Conservation (phyloP, 2,797 vertebrate species). For the Buceros bicornis region DNA sequence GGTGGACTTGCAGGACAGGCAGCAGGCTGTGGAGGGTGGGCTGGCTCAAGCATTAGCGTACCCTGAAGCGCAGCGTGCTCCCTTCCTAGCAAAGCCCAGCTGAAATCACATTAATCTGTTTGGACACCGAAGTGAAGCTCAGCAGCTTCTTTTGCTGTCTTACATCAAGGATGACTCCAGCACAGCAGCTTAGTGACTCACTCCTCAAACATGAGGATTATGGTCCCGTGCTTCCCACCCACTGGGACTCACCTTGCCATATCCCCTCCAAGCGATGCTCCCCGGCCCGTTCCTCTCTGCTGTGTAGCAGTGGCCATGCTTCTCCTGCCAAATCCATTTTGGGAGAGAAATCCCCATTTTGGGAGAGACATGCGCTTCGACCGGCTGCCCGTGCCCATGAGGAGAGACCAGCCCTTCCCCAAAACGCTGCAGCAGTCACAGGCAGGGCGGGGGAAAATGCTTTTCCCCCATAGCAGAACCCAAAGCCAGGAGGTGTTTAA, state of each 20-base stretch:
- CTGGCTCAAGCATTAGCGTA: neutral
- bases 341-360: neutral
- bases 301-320: accelerated
- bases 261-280: neutral
- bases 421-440: neutral
- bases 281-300: neutral
- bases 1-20: neutral
- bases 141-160: neutral
- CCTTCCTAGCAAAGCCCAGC: neutral
- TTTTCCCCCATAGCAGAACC: neutral
- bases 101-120: neutral
- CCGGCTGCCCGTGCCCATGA: neutral
- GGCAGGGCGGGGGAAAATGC: no score
- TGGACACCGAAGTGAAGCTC: neutral
- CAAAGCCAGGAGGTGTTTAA: accelerated
- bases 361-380: accelerated
- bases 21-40: neutral
- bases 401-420: neutral
- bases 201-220: neutral
- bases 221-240: accelerated
- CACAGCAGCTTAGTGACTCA: conserved; percentile 46
- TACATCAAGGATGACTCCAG: neutral
- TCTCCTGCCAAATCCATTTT: neutral
- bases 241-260: accelerated
- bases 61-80: neutral